Conservation (phyloP, 1,140 invertebrate genomes). For the Caerostris extrusa region DNA sequence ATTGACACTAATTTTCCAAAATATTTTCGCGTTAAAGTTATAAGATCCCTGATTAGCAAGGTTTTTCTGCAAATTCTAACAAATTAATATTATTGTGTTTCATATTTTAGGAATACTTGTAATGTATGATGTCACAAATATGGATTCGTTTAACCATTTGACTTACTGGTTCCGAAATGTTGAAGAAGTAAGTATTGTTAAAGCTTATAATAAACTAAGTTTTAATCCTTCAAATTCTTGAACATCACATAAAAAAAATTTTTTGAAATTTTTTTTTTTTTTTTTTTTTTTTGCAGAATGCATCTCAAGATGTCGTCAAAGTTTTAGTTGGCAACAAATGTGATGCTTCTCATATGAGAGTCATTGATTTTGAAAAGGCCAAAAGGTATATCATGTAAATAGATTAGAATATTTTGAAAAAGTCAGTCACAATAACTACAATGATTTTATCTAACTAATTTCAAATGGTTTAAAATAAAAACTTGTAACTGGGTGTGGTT, state of each 20-base stretch:
- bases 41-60: too few species aligned
- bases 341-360: conserved; percentile 87
- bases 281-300: conserved; percentile 83
- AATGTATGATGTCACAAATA: conserved; percentile 92
- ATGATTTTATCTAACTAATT: too few species aligned
- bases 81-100: not conserved
- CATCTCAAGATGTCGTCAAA: conserved; percentile 91
- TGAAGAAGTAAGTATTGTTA: conserved; percentile 86
- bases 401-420: not conserved
- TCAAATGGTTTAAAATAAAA: too few species aligned
- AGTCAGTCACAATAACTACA: too few species aligned
- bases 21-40: too few species aligned
- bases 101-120: conserved; percentile 87
- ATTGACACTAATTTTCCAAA: too few species aligned
- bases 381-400: conserved; percentile 52
- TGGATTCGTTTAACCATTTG: conserved; percentile 92
- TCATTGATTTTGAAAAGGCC: conserved; percentile 88
- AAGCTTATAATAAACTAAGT: not conserved
- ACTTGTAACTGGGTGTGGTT: too few species aligned
- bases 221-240: not conserved
- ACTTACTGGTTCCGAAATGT: conserved; percentile 93
- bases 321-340: conserved; percentile 93
- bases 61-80: not conserved
- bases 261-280: not conserved
- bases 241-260: not conserved